Base-by-base conservation (phyloP, 2,888 invertebrate genomes). In the Drosophila merina region DNA sequence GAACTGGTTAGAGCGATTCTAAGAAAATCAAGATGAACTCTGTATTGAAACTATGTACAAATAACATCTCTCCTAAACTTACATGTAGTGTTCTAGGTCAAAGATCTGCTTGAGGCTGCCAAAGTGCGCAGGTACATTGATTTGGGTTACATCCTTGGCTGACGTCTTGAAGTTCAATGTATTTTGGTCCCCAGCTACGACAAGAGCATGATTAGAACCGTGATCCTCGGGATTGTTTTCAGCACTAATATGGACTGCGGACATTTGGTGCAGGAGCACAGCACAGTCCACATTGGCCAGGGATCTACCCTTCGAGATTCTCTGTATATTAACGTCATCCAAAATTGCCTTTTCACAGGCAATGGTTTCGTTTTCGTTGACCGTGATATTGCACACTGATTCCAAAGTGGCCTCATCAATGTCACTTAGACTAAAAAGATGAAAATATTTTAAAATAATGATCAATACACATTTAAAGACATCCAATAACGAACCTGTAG, bases 11-110 rank as follows among this genome's bases (percentile, higher is more conserved):
- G 76, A 0, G 87, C 86, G 40, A 92, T 72, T 20, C 91, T 91
- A 8, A 2, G 20, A 4, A 1, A 10, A 25, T 9, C 5, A 4
- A 9, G 0, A 1, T 26, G 10, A 20, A 20, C 20, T 20, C 20
- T 20, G 20, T 20, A 20, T 20, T 7, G 20, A 5, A 5, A 7
- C 30, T 52, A 10, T 10, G 9, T 12, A 1, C 6, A 30, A 9
- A 6, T 8, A 26, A 36, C 0, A 33, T 10, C 10, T 25, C 0
- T 5, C 3, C 9, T 14, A 9, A 47, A 77, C 88, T 67, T 76
- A 91, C 92, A 90, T 82, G 47, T 81, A 89, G 49, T 88, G 79
- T 5, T 91, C 90, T 40, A 91, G 57, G 72, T 90, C 89, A 25
- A 77, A 87, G 26, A 92, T 86, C 9, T 76, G 76, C 70, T 90